These are phyloP conservation scores for Spermophilus dauricus DNA, from an alignment of 2,113 vertebrate species.

Conservation along the genomic window DNA sequence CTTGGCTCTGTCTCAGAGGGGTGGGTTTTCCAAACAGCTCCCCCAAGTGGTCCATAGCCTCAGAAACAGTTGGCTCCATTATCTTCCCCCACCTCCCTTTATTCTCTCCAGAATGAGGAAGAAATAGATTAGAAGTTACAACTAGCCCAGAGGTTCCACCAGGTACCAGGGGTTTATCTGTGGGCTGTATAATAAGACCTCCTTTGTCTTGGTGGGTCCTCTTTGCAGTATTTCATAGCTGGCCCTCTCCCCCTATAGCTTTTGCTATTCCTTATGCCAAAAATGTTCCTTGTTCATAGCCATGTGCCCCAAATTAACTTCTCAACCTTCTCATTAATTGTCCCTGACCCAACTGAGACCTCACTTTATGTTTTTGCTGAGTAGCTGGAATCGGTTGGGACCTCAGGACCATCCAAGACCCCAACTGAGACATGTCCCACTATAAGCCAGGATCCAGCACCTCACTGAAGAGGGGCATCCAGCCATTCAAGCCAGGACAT, in stretches of 20 bases:
- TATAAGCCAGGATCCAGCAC: too few relatives aligned
- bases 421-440: too few relatives aligned
- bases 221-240: not conserved
- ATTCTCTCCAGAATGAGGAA: not conserved
- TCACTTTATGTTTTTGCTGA: too few relatives aligned
- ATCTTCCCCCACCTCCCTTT: not conserved
- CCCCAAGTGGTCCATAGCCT: not conserved
- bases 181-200: too few relatives aligned
- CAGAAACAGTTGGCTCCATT: not conserved
- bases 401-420: too few relatives aligned
- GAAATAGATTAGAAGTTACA: not conserved
- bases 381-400: too few relatives aligned
- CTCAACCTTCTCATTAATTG: not conserved
- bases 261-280: not conserved
- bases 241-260: not conserved
- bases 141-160: not conserved
- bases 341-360: not conserved
- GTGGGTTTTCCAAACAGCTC: not conserved
- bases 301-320: not conserved
- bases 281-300: not conserved
- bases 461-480: too few relatives aligned
- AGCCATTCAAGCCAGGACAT: too few relatives aligned
- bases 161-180: not conserved
- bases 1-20: not conserved
- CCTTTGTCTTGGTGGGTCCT: not conserved